Percentiles rank a stretch among this genome's conserved stretches.
phyloP scores from a whole-genome alignment of 2,888 invertebrate genomes.

The Drosophila picticornis region DNA sequence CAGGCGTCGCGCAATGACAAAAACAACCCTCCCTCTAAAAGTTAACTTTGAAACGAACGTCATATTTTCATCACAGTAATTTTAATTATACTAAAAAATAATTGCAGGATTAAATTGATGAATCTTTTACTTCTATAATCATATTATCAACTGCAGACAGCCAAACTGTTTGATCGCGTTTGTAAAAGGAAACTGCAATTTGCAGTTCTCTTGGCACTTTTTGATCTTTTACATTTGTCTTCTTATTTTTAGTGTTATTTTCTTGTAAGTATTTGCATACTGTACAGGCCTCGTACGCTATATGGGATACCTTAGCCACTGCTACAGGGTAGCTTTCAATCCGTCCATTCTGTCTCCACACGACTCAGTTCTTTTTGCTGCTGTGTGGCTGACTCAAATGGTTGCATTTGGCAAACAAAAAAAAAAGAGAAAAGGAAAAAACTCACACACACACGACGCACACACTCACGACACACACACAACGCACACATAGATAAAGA shows the following conservation, averaged over 20 bases:
- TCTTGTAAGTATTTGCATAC: background rate
- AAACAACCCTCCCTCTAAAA: background rate
- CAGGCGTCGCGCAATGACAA: background rate
- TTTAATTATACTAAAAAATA: too few species aligned
- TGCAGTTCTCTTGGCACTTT: background rate
- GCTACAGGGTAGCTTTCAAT: conserved; percentile 1
- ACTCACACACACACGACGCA: conserved; percentile 3
- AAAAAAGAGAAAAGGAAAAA: conserved; percentile 2
- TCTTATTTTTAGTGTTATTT: background rate
- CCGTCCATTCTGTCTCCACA: background rate
- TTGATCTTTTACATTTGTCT: background rate
- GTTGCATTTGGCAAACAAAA: conserved; percentile 33
- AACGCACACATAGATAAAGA: background rate
- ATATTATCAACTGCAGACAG: too few species aligned
- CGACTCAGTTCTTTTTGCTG: conserved; percentile 5
- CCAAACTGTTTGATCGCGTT: too few species aligned
- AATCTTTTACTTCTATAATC: too few species aligned
- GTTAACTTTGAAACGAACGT: background rate
- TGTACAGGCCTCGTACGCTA: background rate
- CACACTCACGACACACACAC: background rate
- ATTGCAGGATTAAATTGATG: too few species aligned
- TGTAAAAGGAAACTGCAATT: background rate
- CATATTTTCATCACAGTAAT: too few species aligned
- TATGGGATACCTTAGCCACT: background rate
- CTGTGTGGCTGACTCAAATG: conserved; percentile 35